These are phyloP conservation scores for Poecilia picta DNA, from an alignment of 2,797 vertebrate species.

Conservation along the genomic window DNA sequence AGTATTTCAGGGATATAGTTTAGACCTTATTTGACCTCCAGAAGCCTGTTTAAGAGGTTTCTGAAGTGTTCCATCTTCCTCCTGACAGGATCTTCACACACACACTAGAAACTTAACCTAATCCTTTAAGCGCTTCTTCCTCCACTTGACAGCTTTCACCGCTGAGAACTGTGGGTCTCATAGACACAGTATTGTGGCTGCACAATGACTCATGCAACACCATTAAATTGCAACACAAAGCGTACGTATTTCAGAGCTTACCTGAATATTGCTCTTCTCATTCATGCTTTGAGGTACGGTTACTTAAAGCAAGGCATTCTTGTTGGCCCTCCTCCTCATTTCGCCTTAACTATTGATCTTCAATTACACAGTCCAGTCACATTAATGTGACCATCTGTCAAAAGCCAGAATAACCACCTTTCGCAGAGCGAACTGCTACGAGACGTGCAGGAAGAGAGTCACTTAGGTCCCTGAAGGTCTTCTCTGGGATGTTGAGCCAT, in stretches of 20 bases:
- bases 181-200: not conserved
- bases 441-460: no score
- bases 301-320: not conserved
- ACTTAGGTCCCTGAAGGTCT: no score
- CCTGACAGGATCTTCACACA: conserved; percentile 5
- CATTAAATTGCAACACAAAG: not conserved
- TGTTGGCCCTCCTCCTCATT: not conserved
- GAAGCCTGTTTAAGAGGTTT: conserved; percentile 1
- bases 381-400: no score
- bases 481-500: no score
- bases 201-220: not conserved
- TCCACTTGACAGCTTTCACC: conserved; percentile 5
- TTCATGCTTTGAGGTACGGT: not conserved
- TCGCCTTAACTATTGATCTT: not conserved
- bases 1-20: not conserved
- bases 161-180: no score
- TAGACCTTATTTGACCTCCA: conserved; percentile 2
- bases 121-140: not conserved
- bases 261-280: not conserved
- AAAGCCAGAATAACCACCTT: no score
- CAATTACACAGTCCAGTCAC: no score
- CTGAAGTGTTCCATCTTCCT: not conserved
- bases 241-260: not conserved
- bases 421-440: no score
- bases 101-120: not conserved